Conservation (phyloP, 2,797 vertebrate genomes). For the Lepilemur septentrionalis region DNA sequence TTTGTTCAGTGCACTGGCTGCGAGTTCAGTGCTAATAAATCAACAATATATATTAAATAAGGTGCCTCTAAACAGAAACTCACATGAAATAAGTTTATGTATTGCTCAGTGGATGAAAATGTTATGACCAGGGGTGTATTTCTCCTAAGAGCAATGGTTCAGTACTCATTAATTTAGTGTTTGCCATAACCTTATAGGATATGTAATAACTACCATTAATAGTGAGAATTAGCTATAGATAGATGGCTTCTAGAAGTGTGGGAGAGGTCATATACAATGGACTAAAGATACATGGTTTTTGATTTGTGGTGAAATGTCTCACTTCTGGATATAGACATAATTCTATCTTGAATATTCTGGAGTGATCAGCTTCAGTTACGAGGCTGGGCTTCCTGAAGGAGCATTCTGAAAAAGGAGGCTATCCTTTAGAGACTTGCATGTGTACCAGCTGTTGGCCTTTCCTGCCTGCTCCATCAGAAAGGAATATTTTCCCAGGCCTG, state of each 20-base stretch:
- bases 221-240: not conserved
- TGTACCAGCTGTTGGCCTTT: slow-evolving; percentile 54
- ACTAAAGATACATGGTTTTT: not conserved
- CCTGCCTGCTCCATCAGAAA: slow-evolving; percentile 46
- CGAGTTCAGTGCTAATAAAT: not conserved
- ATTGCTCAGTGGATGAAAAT: not conserved
- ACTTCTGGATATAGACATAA: not conserved
- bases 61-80: slow-evolving; percentile 21
- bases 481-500: slow-evolving; percentile 69
- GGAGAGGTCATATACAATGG: not conserved
- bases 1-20: not conserved
- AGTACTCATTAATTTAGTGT: not conserved
- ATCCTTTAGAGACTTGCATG: not conserved
- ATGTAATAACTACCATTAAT: not conserved
- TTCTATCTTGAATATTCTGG: not conserved
- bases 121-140: not conserved
- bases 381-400: not conserved
- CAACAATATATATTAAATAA: not conserved
- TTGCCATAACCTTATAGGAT: not conserved
- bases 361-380: not conserved
- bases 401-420: not conserved
- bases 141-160: not conserved
- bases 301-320: not conserved
- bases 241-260: not conserved
- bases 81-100: not conserved